Percentiles rank a stretch among this genome's conserved stretches.
phyloP scores from a whole-genome alignment of 2,113 vertebrate species.

The Tamias sibiricus region DNA sequence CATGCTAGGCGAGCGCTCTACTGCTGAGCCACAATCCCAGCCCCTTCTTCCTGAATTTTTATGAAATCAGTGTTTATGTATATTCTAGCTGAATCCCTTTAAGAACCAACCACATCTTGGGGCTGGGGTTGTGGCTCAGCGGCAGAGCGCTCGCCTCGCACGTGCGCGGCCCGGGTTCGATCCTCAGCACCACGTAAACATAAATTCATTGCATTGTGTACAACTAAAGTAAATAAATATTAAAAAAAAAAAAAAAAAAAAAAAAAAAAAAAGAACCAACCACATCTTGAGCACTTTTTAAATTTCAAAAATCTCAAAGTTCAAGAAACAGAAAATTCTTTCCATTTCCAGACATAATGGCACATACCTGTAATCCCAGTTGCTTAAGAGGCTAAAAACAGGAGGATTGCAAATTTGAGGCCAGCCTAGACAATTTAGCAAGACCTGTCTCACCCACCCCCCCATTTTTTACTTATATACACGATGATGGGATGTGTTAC shows the following conservation, averaged over 20 bases:
- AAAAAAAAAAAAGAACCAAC: slow-evolving; percentile 25
- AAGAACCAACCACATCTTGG: not conserved
- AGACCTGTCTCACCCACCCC: not conserved
- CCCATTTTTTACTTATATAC: too few species aligned
- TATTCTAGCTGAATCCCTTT: not conserved
- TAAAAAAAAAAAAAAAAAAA: too few species aligned
- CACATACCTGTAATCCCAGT: not conserved
- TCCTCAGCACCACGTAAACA: too few species aligned
- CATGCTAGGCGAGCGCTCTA: too few species aligned
- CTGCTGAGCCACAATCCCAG: too few species aligned
- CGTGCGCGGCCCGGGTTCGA: too few species aligned
- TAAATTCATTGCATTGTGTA: too few species aligned
- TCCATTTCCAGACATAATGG: not conserved
- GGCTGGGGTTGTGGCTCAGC: too few species aligned
- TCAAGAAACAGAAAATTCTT: slow-evolving; percentile 10
- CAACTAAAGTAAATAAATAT: too few species aligned
- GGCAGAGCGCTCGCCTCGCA: too few species aligned
- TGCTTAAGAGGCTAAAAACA: not conserved
- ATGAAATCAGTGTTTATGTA: not conserved
- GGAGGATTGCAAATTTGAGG: not conserved
- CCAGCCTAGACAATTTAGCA: not conserved
- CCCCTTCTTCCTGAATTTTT: slow-evolving; percentile 15
- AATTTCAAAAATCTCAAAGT: not conserved
- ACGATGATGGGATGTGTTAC: too few species aligned
- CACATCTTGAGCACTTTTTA: not conserved